Base-by-base conservation (phyloP, 2,113 vertebrate genomes). In the Eidolon helvum region DNA sequence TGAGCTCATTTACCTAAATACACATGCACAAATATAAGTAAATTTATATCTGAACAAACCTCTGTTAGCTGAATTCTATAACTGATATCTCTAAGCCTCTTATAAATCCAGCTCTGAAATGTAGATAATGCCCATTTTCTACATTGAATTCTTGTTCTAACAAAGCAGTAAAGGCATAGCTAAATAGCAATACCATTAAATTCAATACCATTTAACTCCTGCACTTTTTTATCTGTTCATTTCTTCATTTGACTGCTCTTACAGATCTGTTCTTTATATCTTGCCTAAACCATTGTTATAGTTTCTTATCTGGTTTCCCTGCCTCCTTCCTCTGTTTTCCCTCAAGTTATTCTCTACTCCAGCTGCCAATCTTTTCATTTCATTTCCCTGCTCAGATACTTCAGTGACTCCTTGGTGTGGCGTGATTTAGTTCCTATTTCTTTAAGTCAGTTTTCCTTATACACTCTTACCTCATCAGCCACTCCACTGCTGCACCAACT, bases 1-100 rank as follows among this genome's bases (percentile, higher is more conserved):
- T 99, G 77, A 99, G 98, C 97, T 99, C 99, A 65, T 98, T 99
- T 75, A 99, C 98, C 99, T 99, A 97, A 85, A 98, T 79, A 94
- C 94, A 94, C 61, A 94, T 4, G 97, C 91, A 40, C 4, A 53
- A 10, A 83, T 93, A 97, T 77, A 90, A 95, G 83, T 26, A 84
- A 43, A n/a, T 83, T 95, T 38, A 71, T 10, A 16, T 24, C 93
- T 40, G 38, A 79, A 4, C 35, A 69, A 77, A 75, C 28, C 14
- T 57, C 83, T 40, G 48, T 68, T 63, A 43, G 28, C 75, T 82
- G 40, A 89, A 78, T 78, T 85, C 80, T 80, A 8, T 30, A 72
- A 93, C 55, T 48, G 35, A 88, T 71, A 45, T 55, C 21, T 87
- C 15, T 94, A 43, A 38, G 80, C 30, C 6, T 79, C 48, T 71